Conservation (phyloP, 2,888 invertebrate genomes). For the Leptinotarsa peninsularis region DNA sequence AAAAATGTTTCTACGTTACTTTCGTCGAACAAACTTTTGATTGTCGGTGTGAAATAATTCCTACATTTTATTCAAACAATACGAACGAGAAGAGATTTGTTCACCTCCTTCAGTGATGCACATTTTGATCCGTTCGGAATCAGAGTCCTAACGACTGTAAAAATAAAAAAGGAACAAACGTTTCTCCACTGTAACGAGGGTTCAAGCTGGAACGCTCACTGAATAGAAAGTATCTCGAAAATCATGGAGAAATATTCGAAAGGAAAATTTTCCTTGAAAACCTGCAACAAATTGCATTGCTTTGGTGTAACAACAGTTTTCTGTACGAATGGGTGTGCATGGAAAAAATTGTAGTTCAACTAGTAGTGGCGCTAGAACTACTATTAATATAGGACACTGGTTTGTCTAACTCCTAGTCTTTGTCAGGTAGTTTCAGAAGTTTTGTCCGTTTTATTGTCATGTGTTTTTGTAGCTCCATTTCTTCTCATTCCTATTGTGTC, state of each 20-base stretch:
- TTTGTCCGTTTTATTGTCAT: too few species aligned
- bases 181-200: constrained; percentile 31
- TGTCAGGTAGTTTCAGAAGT: too few species aligned
- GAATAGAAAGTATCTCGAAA: constrained; percentile 36
- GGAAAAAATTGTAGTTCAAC: too few species aligned
- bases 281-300: background rate
- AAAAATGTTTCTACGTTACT: too few species aligned
- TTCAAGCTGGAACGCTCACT: constrained; percentile 35
- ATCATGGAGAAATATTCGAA: background rate
- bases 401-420: too few species aligned
- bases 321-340: too few species aligned
- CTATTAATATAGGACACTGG: too few species aligned
- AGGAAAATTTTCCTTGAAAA: background rate
- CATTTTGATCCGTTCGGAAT: constrained; percentile 1
- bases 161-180: background rate
- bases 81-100: background rate
- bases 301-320: background rate
- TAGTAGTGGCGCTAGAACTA: too few species aligned
- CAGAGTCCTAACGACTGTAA: constrained; percentile 2
- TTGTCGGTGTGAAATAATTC: background rate
- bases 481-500: too few species aligned
- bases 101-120: background rate
- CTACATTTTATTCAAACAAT: background rate
- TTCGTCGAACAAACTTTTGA: too few species aligned
- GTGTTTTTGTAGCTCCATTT: too few species aligned